A percentile compares a stretch with the other conserved stretches of the same genome.
Conservation (phyloP, 1,140 invertebrate genomes). For the Leptopilina boulardi region DNA sequence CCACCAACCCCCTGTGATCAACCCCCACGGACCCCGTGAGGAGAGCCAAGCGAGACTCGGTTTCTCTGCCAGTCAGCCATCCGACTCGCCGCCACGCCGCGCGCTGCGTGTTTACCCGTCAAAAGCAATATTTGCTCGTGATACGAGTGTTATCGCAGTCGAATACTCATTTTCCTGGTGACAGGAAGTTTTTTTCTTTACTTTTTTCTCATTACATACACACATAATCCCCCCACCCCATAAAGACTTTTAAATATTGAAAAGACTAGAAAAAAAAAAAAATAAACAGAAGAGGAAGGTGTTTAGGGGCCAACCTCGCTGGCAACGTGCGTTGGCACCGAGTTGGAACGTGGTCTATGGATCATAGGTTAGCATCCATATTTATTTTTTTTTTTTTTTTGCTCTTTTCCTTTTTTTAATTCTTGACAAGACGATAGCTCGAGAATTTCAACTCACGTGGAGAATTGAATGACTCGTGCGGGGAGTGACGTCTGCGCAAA, state of each 20-base stretch:
- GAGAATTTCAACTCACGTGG: neutral
- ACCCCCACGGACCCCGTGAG: constrained; percentile 65
- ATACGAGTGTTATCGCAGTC: constrained; percentile 46
- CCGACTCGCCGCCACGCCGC: constrained; percentile 71
- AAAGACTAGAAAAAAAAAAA: constrained; percentile 32
- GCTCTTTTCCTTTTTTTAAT: neutral
- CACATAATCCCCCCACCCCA: too few relatives aligned
- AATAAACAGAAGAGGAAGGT: constrained; percentile 22
- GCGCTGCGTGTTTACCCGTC: constrained; percentile 61
- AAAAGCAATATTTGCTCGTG: constrained; percentile 48
- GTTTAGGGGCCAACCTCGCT: constrained; percentile 40
- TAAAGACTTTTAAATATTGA: too few relatives aligned
- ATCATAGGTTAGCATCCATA: constrained; percentile 73
- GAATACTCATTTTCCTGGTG: constrained; percentile 36
- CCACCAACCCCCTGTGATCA: constrained; percentile 62
- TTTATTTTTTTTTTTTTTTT: neutral
- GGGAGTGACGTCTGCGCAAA: constrained; percentile 24
- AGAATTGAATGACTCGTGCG: constrained; percentile 19
- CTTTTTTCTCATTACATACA: too few relatives aligned
- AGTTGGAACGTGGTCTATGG: constrained; percentile 66
- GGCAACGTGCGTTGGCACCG: constrained; percentile 53
- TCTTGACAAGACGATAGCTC: neutral
- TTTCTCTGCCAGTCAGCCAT: constrained; percentile 72
- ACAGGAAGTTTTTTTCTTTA: constrained; percentile 19
- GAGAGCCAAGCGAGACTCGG: constrained; percentile 68